Conservation (phyloP, 2,888 invertebrate species). For the Isoperla grammatica region DNA sequence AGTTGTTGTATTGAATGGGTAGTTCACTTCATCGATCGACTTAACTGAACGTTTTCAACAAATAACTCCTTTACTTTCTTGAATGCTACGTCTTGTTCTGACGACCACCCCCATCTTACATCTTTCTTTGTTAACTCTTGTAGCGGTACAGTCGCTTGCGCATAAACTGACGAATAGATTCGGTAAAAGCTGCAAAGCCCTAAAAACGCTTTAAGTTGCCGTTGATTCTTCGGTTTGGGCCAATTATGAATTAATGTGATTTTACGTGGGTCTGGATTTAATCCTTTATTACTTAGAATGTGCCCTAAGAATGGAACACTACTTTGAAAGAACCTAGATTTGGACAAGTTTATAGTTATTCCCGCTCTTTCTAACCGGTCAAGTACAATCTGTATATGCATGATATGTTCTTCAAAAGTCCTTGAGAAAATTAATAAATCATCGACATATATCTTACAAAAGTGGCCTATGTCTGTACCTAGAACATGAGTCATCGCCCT, state of each 20-base stretch:
- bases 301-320: slow-evolving; percentile 8
- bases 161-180: neutral
- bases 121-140: neutral
- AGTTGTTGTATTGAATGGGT: too few relatives aligned
- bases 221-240: slow-evolving; percentile 4
- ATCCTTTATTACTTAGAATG: neutral
- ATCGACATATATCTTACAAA: slow-evolving; percentile 7
- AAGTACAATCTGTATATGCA: neutral
- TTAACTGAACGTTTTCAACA: neutral
- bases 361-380: neutral
- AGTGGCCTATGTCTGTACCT: neutral
- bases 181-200: neutral
- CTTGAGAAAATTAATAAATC: neutral
- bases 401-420: slow-evolving; percentile 11
- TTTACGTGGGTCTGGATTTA: slow-evolving; percentile 1
- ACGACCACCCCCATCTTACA: neutral
- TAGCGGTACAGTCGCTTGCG: neutral
- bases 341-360: slow-evolving; percentile 1
- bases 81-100: neutral
- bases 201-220: neutral
- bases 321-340: slow-evolving; percentile 3
- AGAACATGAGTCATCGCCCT: neutral
- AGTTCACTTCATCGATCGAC: too few relatives aligned
- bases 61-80: neutral
- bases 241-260: neutral